These are phyloP conservation scores for Norana najaformis DNA, from an alignment of 2,888 invertebrate genomes.

Conservation along the genomic window DNA sequence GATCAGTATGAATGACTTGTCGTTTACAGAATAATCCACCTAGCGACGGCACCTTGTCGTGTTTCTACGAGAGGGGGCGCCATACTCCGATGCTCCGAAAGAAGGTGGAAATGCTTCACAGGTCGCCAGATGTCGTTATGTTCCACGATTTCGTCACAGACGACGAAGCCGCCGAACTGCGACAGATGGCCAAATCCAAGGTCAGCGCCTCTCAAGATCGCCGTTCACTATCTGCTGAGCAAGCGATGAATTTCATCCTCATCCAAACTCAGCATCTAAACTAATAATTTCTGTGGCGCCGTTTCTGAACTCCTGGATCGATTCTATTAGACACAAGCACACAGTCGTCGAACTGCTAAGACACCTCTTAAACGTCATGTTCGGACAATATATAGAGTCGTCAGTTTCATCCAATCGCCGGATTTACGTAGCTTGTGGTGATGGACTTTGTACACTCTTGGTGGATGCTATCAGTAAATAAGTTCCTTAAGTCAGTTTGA, in stretches of 20 bases:
- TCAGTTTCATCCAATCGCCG: too few species aligned
- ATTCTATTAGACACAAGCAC: too few species aligned
- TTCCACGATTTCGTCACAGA: slow-evolving; percentile 31
- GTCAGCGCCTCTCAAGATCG: not conserved
- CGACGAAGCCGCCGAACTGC: slow-evolving; percentile 17
- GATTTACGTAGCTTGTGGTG: not conserved
- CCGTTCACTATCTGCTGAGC: too few species aligned
- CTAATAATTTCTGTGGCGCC: too few species aligned
- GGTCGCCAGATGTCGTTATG: slow-evolving; percentile 25
- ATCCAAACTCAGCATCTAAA: too few species aligned
- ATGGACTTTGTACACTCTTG: not conserved
- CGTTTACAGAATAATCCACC: not conserved
- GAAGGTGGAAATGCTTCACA: slow-evolving; percentile 25
- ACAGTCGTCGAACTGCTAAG: too few species aligned
- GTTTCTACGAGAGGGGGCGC: not conserved
- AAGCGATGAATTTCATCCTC: too few species aligned
- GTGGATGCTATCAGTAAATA: too few species aligned
- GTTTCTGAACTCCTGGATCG: too few species aligned
- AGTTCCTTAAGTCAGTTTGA: not conserved
- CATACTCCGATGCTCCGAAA: not conserved
- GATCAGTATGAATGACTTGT: not conserved
- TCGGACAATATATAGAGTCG: too few species aligned
- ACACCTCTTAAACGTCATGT: too few species aligned
- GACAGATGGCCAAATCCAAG: not conserved
- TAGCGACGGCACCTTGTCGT: not conserved